Percentiles rank a stretch among this genome's conserved stretches.
These are phyloP conservation scores for Trichomalopsis sarcophagae DNA, from an alignment of 1,140 invertebrate species.

Conservation along the genomic window DNA sequence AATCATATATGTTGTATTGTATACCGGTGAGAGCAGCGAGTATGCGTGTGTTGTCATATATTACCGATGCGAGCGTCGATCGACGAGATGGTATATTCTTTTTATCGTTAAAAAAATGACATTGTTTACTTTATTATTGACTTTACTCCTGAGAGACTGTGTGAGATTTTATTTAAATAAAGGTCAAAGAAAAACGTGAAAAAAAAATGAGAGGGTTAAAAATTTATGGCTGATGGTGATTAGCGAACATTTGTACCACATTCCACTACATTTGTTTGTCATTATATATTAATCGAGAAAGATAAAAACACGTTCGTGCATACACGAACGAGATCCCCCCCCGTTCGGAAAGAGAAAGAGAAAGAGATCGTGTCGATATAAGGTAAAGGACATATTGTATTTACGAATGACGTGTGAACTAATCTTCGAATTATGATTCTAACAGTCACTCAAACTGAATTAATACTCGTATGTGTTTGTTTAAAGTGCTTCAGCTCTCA, in stretches of 20 bases:
- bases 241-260: constrained; percentile 35
- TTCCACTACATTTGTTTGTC: constrained; percentile 33
- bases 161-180: constrained; percentile 71
- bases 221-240: constrained; percentile 71
- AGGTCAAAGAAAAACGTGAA: constrained; percentile 58
- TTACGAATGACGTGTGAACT: constrained; percentile 54
- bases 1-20: constrained; percentile 12
- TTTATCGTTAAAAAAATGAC: constrained; percentile 34
- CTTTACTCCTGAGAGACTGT: constrained; percentile 58
- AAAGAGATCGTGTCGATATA: constrained; percentile 39
- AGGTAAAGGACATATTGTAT: constrained; percentile 54
- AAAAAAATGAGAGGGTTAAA: constrained; percentile 53
- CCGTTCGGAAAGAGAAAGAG: constrained; percentile 46
- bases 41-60: constrained; percentile 24
- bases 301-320: constrained; percentile 1
- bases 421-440: constrained; percentile 47
- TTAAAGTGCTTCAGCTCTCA: constrained; percentile 63
- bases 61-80: constrained; percentile 23
- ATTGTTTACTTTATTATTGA: constrained; percentile 50
- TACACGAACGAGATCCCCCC: constrained; percentile 13
- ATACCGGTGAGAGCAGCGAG: constrained; percentile 21
- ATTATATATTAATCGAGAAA: constrained; percentile 8
- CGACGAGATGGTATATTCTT: constrained; percentile 43
- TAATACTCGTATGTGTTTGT: constrained; percentile 64
- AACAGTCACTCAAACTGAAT: constrained; percentile 61